Evolutionary conservation across 2,797 vertebrate species (phyloP).

Genomic region (Loris lydekkerianus): DNA sequence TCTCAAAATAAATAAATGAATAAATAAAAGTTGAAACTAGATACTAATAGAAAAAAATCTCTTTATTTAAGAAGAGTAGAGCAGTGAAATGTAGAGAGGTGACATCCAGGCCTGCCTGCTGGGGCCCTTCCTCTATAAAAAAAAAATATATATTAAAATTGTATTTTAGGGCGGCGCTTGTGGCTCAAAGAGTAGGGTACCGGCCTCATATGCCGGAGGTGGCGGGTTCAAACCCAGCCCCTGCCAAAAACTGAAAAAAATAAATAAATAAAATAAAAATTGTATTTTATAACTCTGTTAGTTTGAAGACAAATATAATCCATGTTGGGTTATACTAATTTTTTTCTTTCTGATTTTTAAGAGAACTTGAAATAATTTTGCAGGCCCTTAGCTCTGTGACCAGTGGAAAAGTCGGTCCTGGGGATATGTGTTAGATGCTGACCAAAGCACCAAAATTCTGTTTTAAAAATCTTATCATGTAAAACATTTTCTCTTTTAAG

Average conservation of each 20-base stretch:
- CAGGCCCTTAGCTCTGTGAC: neutral
- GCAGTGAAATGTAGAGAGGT: neutral
- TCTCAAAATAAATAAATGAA: no score
- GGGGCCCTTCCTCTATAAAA: neutral
- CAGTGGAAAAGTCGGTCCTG: neutral
- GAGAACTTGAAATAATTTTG: constrained; percentile 24
- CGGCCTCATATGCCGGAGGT: no score
- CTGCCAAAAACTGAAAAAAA: no score
- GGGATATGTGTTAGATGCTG: neutral
- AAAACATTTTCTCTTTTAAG: constrained; percentile 53
- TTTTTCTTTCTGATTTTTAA: constrained; percentile 36
- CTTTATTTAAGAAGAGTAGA: neutral
- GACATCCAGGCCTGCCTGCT: neutral
- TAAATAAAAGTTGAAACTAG: neutral
- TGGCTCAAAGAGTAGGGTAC: no score
- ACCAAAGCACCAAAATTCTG: constrained; percentile 17
- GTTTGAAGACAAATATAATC: neutral
- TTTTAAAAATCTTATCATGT: neutral
- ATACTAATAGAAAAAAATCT: neutral
- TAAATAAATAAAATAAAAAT: neutral
- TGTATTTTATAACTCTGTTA: neutral
- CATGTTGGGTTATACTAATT: neutral
- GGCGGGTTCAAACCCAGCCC: no score
- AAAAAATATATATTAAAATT: neutral
- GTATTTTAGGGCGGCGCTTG: neutral